Percentiles rank a stretch among this genome's conserved stretches.
These are phyloP conservation scores for Clavelina lepadiformis DNA, from an alignment of 23 tunicate species.

Conservation along the genomic window DNA sequence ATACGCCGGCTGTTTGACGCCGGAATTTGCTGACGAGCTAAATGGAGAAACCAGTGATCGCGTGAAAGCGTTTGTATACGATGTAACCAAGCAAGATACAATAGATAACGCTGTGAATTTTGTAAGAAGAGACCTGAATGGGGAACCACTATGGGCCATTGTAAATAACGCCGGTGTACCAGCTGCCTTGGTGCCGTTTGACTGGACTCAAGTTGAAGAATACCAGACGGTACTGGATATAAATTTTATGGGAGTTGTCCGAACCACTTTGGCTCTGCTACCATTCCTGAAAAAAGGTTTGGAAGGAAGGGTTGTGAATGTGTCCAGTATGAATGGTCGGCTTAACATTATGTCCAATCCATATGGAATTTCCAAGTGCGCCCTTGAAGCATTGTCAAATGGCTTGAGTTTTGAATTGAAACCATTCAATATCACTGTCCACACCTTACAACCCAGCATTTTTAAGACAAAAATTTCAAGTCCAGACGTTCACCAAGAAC, in stretches of 20 bases:
- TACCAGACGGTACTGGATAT: conserved; percentile 43
- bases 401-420: conserved; percentile 22
- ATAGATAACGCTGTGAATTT: conserved; percentile 6
- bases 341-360: conserved; percentile 20
- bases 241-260: conserved; percentile 40
- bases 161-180: conserved; percentile 58
- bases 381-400: conserved; percentile 36
- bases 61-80: conserved; percentile 18
- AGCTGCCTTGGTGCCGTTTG: conserved; percentile 43
- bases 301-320: conserved; percentile 27
- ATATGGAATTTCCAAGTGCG: conserved; percentile 27
- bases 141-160: conserved; percentile 57
- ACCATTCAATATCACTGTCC: conserved; percentile 34
- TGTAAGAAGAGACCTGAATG: conserved; percentile 15
- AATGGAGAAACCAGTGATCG: conserved; percentile 17
- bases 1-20: conserved; percentile 17
- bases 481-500: conserved; percentile 7
- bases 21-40: conserved; percentile 1
- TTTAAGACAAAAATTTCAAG: conserved; percentile 18
- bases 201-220: conserved; percentile 47
- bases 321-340: conserved; percentile 29
- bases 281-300: conserved; percentile 46
- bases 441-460: conserved; percentile 21
- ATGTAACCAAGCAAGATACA: conserved; percentile 17
- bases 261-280: conserved; percentile 37